These are phyloP conservation scores for Drosophila cardini DNA, from an alignment of 1,140 invertebrate genomes.

Conservation along the genomic window DNA sequence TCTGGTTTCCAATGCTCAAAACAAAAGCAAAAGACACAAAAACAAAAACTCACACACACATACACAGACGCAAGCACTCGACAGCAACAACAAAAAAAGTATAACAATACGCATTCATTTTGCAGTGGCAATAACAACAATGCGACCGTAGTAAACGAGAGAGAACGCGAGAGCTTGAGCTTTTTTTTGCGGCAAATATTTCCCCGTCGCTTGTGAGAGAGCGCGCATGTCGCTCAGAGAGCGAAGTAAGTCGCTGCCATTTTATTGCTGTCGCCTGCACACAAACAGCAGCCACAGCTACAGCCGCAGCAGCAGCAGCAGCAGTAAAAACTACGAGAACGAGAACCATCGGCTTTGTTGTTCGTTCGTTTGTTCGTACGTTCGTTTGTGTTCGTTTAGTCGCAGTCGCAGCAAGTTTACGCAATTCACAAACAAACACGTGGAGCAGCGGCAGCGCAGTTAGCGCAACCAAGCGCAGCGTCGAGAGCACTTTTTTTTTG, in stretches of 20 bases:
- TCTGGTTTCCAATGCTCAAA: conserved; percentile 59
- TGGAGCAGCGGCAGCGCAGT: conserved; percentile 62
- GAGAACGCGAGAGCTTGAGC: conserved; percentile 32
- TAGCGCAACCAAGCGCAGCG: conserved; percentile 47
- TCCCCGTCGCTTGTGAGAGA: conserved; percentile 39
- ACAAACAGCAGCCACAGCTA: conserved; percentile 13
- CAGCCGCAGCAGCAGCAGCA: conserved; percentile 11
- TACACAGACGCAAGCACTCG: not conserved
- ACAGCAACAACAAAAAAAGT: conserved; percentile 39
- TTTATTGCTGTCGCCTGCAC: conserved; percentile 44
- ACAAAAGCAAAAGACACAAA: conserved; percentile 45
- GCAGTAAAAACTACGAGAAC: conserved; percentile 27
- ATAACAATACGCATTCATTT: conserved; percentile 72
- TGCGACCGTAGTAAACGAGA: not conserved
- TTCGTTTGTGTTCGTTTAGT: conserved; percentile 2
- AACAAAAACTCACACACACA: too few species aligned
- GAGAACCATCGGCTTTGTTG: too few species aligned
- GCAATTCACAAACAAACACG: conserved; percentile 75
- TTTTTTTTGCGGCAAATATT: conserved; percentile 45
- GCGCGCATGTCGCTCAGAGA: conserved; percentile 35
- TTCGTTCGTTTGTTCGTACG: too few species aligned
- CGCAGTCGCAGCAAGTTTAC: conserved; percentile 66
- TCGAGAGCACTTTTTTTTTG: conserved; percentile 33
- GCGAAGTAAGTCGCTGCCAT: conserved; percentile 30
- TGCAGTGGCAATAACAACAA: conserved; percentile 41